Evolutionary conservation across 2,888 invertebrate species (phyloP).

Genomic region (Trissolcus brochymenae): DNA sequence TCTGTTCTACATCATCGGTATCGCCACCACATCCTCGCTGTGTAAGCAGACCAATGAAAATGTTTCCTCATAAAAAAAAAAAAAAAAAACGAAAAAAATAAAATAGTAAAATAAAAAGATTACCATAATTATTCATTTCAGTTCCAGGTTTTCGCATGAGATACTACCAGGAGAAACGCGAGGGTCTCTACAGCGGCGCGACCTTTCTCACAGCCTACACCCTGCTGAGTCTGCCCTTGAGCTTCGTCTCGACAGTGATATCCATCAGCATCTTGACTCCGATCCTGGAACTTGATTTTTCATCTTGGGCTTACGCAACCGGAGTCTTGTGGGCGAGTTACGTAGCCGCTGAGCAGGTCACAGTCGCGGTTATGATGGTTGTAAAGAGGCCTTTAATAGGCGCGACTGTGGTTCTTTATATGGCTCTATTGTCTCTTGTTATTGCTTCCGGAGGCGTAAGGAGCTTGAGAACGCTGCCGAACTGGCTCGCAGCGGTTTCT

Average conservation of each 20-base stretch:
- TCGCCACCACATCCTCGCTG: constrained; percentile 72
- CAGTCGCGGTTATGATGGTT: constrained; percentile 88
- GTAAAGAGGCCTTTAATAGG: constrained; percentile 87
- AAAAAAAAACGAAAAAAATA: no score
- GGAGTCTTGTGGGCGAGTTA: constrained; percentile 89
- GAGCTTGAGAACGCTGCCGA: constrained; percentile 69
- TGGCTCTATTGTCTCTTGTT: constrained; percentile 82
- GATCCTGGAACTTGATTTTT: constrained; percentile 68
- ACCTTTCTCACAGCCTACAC: constrained; percentile 89
- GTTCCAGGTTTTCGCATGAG: constrained; percentile 91
- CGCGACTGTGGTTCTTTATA: constrained; percentile 86
- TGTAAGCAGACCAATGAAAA: constrained; percentile 64
- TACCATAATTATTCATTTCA: constrained; percentile 67
- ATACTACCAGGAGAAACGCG: constrained; percentile 93
- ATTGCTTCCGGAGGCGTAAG: constrained; percentile 70
- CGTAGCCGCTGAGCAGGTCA: constrained; percentile 89
- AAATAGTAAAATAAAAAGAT: neutral
- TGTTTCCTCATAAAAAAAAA: neutral
- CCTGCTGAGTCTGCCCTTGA: constrained; percentile 88
- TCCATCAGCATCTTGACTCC: constrained; percentile 86
- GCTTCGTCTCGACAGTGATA: constrained; percentile 84
- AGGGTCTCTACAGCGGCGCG: constrained; percentile 92
- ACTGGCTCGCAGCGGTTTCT: constrained; percentile 71
- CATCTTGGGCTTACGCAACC: constrained; percentile 69
- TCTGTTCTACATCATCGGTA: constrained; percentile 83